These are phyloP conservation scores for Clarias magur DNA, from an alignment of 2,113 vertebrate genomes.

Conservation along the genomic window DNA sequence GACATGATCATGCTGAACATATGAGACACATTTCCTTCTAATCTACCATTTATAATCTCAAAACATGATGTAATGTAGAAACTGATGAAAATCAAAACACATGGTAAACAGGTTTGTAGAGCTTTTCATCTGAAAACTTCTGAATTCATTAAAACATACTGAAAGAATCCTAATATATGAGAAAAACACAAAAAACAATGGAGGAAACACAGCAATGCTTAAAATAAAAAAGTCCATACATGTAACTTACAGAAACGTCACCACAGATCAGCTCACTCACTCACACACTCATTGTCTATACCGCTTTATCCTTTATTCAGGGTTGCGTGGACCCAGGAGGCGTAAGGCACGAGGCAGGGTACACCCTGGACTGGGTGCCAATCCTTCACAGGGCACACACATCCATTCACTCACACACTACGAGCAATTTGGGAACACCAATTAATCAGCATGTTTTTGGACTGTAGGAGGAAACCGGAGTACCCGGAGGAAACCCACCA, in stretches of 20 bases:
- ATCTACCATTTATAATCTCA: slow-evolving; percentile 18
- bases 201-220: background rate
- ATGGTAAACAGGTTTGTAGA: slow-evolving; percentile 28
- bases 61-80: background rate
- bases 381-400: too few relatives aligned
- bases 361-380: too few relatives aligned
- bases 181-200: slow-evolving; percentile 6
- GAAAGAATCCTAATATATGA: slow-evolving; percentile 7
- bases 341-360: too few relatives aligned
- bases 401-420: too few relatives aligned
- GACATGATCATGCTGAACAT: slow-evolving; percentile 16
- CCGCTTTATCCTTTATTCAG: too few relatives aligned
- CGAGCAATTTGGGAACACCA: too few relatives aligned
- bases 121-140: slow-evolving; percentile 31
- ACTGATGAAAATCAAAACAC: background rate
- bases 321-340: too few relatives aligned
- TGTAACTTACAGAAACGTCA: background rate
- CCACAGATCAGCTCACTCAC: too few relatives aligned
- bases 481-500: too few relatives aligned
- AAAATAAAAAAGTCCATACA: slow-evolving; percentile 4
- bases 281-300: too few relatives aligned
- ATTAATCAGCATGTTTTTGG: too few relatives aligned
- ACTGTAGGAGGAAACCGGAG: too few relatives aligned
- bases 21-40: slow-evolving; percentile 2
- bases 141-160: slow-evolving; percentile 24